Base-by-base conservation (phyloP, 2,113 vertebrate genomes). In the Laticauda colubrina region DNA sequence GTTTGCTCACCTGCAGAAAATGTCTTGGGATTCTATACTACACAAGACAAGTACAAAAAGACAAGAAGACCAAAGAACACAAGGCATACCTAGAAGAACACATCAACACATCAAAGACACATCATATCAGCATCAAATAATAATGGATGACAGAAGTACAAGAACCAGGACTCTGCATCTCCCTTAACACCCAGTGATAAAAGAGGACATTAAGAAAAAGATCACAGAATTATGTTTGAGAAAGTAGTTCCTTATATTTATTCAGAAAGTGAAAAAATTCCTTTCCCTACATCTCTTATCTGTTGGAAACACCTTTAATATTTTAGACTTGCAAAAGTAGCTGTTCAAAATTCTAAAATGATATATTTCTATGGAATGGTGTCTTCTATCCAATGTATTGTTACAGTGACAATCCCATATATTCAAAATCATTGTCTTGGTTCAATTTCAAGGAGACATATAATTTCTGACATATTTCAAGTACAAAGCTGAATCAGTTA, bases 381-480 rank as follows among this genome's bases (percentile, higher is more conserved):
- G 39, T 51, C 29, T 15, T 29, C 69, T 4, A 69, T 39, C 39
- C 53, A 89, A 10, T 20, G 56, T 85, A 15, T 57, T 89, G 87
- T 57, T 11, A 59, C 15, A 5, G 24, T 89, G 54, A 92, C 61
- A 92, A 14, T 89, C 48, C 53, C 43, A 34, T 57, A 92, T 55
- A 89, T 89, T 85, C 69, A 39, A 57, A 92, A 48, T 20, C 29
- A 20, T 43, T 57, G 34, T 75, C 15, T 75, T 34, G 9, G n/a
- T 89, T 92, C 88, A 48, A 3, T 89, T 48, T 89, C 69, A 92
- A 92, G 87, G 64, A 88, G 51, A 85, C 51, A 48, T 48, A 89
- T 48, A 57, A 86, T 53, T n/a, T 57, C 34, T 92, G 53, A 89
- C 26, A 48, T 48, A 21, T 89, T 92, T 89, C 61, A 34, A 55